Evolutionary conservation across 2,888 invertebrate species (phyloP), one percentile per base, ranked within the genome.

Genomic region (Himalopsyche anomala): DNA sequence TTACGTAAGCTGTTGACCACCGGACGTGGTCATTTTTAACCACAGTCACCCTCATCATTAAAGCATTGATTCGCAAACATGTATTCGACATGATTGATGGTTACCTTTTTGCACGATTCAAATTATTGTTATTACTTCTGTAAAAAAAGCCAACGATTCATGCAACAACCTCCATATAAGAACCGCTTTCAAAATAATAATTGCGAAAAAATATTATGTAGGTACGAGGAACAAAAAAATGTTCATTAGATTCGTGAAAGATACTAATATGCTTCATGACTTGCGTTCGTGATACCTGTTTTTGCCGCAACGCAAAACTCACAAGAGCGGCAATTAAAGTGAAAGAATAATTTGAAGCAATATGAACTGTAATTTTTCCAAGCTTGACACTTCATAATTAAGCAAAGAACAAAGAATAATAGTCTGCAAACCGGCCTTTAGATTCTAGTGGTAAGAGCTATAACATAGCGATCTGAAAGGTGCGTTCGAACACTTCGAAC

Each of bases 141-240:
- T 74, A 74, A 36, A 74, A 69, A 74, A 74, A 51, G 51, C 19
- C 12, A 38, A 38, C 74, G 74, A 38, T 74, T 28, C 74, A 74
- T 74, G 74, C 74, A 28, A 74, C 12, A 74, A 36, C 74, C 74
- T 74, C 74, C 74, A 74, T 74, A 74, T 74, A 15, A 74, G 36
- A 74, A 74, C 74, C 74, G 74, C 74, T 74, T 74, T 74, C 74
- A 74, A 74, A 74, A 74, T 74, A 36, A 12, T 74, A 74, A 74
- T 74, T 74, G 74, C 74, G 74, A 74, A 74, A 69, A 74, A 36
- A 74, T 74, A 36, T 74, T 74, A 74, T 36, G 36, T 74, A 74
- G 74, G 74, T 74, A 36, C 74, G 74, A 36, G 36, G 74, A 74
- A 38, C 36, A 15, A 74, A 74, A 74, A 74, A 74, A 36, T 74